Evolutionary conservation across 2,113 vertebrate genomes (phyloP), one percentile per base, ranked within the genome.

Genomic region (Phocoena sinus): DNA sequence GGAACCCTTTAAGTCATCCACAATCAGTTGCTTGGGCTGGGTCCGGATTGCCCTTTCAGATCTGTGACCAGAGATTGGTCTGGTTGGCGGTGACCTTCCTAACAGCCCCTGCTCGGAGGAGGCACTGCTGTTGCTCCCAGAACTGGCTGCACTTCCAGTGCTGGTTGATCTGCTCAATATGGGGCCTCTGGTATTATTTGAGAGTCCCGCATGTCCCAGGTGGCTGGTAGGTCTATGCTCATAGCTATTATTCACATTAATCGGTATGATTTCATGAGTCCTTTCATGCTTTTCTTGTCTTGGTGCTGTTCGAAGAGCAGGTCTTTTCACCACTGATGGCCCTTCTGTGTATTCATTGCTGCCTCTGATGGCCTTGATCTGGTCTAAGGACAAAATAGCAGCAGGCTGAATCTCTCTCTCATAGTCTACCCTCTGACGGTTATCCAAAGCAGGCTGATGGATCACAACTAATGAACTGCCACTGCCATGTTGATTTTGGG

Each of bases 341-440:
- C 99, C 99, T 98, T 99, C 99, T 0, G 99, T 99, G 98, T 99
- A 99, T 84, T 99, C 99, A 20, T 99, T 99, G 98, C 98, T 99
- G 98, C 99, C 99, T 98, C 99, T 99, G 98, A 99, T 99, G 71
- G 99, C 99, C 98, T 99, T 99, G 99, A 99, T 99, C 98, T 99
- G 99, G 98, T 99, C 99, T 98, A 99, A 98, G 67, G 99, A 99
- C 98, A 99, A 98, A 98, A 99, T 99, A 95, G 99, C 96, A 5
- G 99, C 97, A 44, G 99, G 98, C 92, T 98, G 99, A 97, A 98
- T 94, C 79, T 99, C 99, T 97, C 99, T 98, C 92, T 99, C 99
- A 98, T 99, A 99, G 98, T 99, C 99, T 96, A 99, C 98, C 98
- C 99, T 99, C 84, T 99, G 99, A 97, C 99, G 98, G 98, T 99